phyloP scores from a whole-genome alignment of 2,797 vertebrate genomes.

The Notolabrus celidotus region DNA sequence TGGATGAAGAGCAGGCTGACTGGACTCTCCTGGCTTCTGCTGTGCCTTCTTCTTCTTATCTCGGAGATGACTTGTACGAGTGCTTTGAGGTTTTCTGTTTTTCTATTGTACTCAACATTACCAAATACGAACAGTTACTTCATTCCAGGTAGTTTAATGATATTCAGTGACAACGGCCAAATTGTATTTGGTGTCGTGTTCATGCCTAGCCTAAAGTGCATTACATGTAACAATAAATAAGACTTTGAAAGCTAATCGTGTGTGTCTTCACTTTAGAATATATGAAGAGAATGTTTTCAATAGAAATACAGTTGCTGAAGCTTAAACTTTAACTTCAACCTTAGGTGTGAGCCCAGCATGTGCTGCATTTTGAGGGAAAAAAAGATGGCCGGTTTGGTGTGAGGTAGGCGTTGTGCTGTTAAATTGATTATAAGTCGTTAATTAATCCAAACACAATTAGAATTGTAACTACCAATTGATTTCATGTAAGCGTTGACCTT shows the following conservation, averaged over 20 bases:
- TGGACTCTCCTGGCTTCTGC: constrained; percentile 76
- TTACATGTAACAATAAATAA: constrained; percentile 83
- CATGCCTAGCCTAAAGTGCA: constrained; percentile 77
- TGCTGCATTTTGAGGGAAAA: too few species aligned
- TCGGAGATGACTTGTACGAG: constrained; percentile 61
- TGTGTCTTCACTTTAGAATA: constrained; percentile 31
- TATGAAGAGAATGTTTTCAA: neutral
- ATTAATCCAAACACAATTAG: too few species aligned
- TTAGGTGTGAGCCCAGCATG: too few species aligned
- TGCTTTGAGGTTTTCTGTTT: constrained; percentile 65
- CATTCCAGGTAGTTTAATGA: constrained; percentile 77
- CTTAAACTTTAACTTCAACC: too few species aligned
- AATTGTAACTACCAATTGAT: too few species aligned
- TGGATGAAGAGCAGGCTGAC: constrained; percentile 66
- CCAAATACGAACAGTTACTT: constrained; percentile 73
- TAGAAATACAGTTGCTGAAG: neutral
- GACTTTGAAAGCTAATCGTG: constrained; percentile 52
- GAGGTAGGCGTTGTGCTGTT: too few species aligned
- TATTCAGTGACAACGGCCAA: constrained; percentile 77
- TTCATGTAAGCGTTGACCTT: too few species aligned
- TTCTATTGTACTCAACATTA: constrained; percentile 75
- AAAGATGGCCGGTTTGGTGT: too few species aligned
- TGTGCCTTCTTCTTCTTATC: constrained; percentile 70
- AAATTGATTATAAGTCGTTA: too few species aligned
- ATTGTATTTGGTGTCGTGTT: constrained; percentile 86